Conservation (phyloP, 2,113 vertebrate genomes). For the Gymnarchus niloticus region DNA sequence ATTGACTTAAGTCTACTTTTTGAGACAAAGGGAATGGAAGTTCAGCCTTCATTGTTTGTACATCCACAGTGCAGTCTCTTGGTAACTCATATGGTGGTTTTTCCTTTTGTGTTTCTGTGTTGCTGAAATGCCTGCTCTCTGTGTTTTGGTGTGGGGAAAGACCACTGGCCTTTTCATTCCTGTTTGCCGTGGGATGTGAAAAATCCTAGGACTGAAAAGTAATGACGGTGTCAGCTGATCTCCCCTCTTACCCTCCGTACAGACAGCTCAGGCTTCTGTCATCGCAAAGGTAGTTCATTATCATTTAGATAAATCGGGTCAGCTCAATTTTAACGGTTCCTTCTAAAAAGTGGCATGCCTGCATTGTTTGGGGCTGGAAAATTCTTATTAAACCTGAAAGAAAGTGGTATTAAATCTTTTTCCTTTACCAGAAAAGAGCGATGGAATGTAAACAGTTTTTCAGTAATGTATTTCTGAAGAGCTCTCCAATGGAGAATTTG, state of each 20-base stretch:
- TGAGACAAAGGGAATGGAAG: neutral
- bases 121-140: neutral
- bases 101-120: neutral
- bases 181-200: neutral
- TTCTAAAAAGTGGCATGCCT: slow-evolving; percentile 43
- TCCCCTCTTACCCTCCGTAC: neutral
- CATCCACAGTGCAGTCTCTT: neutral
- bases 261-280: neutral
- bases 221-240: neutral
- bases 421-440: slow-evolving; percentile 5
- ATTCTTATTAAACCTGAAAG: slow-evolving; percentile 22
- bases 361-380: slow-evolving; percentile 31
- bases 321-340: slow-evolving; percentile 51
- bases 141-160: neutral
- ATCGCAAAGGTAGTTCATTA: slow-evolving; percentile 35
- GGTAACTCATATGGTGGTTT: neutral
- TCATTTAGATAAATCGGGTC: slow-evolving; percentile 42
- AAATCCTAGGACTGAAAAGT: neutral
- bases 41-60: neutral
- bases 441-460: slow-evolving; percentile 12
- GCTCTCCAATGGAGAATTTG: slow-evolving; percentile 1
- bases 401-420: slow-evolving; percentile 19
- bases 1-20: neutral
- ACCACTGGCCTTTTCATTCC: neutral
- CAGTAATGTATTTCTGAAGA: slow-evolving; percentile 2